Evolutionary conservation across 2,888 invertebrate genomes (phyloP).

Genomic region (Acheta domesticus): DNA sequence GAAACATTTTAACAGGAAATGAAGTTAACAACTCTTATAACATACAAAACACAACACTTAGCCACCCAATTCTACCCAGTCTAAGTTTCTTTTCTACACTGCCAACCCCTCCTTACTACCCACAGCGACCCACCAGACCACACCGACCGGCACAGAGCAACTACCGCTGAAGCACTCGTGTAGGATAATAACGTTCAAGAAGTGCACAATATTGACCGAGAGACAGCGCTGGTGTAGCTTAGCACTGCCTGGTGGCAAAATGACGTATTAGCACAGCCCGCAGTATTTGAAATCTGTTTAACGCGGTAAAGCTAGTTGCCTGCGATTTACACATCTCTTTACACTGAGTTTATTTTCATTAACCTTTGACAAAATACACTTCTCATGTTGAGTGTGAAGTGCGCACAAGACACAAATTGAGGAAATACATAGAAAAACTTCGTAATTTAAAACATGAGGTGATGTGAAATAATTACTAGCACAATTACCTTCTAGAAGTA

Average conservation of each 20-base stretch:
- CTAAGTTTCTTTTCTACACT: background rate
- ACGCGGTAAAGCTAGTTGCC: too few species aligned
- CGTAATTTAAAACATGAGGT: too few species aligned
- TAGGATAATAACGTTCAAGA: background rate
- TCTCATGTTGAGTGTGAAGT: too few species aligned
- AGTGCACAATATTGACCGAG: background rate
- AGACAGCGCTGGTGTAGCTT: background rate
- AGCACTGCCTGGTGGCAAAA: background rate
- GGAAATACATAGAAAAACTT: too few species aligned
- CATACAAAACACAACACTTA: background rate
- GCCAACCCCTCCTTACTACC: background rate
- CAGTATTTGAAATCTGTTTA: background rate
- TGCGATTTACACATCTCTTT: too few species aligned
- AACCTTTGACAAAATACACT: too few species aligned
- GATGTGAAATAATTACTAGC: too few species aligned
- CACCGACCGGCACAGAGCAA: background rate
- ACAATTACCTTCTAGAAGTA: too few species aligned
- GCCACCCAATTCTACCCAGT: background rate
- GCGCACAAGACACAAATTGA: too few species aligned
- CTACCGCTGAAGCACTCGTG: background rate
- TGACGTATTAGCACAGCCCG: background rate
- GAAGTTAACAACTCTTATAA: background rate
- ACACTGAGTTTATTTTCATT: too few species aligned
- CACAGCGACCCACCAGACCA: background rate
- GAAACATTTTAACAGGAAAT: conserved; percentile 59